Percentiles rank a stretch among this genome's conserved stretches.
Conservation (phyloP, 2,113 vertebrate species). For the Planiliza haematocheilus region DNA sequence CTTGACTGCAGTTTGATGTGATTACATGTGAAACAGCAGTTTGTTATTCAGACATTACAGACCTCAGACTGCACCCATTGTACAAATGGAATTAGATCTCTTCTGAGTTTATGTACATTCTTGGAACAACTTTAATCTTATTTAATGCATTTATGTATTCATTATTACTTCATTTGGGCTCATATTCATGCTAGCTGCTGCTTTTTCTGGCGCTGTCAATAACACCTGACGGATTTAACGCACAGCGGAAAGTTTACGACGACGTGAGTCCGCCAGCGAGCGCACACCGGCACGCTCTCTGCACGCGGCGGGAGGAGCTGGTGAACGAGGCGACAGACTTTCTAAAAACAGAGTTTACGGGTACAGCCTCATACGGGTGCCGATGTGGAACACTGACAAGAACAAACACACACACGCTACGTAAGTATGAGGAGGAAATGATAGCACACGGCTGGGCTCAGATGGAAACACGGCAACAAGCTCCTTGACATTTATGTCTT, state of each 20-base stretch:
- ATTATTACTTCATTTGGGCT: background rate
- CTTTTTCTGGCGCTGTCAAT: background rate
- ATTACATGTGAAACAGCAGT: conserved; percentile 40
- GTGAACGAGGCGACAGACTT: too few species aligned
- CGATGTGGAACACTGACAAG: background rate
- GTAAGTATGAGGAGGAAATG: background rate
- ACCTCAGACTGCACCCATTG: background rate
- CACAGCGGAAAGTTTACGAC: too few species aligned
- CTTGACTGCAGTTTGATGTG: conserved; percentile 12
- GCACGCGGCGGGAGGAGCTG: too few species aligned
- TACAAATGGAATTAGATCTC: background rate
- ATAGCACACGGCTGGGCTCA: background rate
- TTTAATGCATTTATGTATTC: conserved; percentile 11
- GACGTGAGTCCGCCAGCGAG: too few species aligned
- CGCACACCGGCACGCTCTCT: too few species aligned
- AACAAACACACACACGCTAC: background rate
- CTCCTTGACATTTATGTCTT: background rate
- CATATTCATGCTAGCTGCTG: background rate
- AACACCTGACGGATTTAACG: too few species aligned
- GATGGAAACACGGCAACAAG: conserved; percentile 1
- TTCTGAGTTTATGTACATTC: background rate
- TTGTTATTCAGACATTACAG: conserved; percentile 29
- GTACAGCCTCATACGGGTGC: background rate
- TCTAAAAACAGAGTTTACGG: too few species aligned
- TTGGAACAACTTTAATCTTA: background rate